Evolutionary conservation across 2,888 invertebrate genomes (phyloP).

Genomic region (Acanthosepion esculentum): DNA sequence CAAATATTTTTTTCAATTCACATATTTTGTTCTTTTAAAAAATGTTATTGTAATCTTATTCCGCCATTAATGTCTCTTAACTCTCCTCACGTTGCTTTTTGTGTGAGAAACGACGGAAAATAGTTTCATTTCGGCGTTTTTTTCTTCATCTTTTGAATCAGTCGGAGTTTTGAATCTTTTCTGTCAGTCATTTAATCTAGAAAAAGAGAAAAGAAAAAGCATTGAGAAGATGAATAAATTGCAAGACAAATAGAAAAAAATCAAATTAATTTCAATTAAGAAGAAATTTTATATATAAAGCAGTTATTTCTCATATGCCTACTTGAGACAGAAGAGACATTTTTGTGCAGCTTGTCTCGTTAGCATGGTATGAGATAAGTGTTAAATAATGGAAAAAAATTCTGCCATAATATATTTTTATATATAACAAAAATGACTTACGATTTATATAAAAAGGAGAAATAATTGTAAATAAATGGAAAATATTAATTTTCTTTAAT

Average conservation of each 20-base stretch:
- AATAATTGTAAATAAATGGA: too few species aligned
- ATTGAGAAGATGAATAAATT: not conserved
- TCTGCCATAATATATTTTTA: not conserved
- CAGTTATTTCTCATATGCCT: not conserved
- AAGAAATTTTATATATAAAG: not conserved
- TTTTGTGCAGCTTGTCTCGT: not conserved
- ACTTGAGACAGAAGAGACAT: not conserved
- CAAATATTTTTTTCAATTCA: not conserved
- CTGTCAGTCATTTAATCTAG: not conserved
- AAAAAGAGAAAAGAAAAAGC: not conserved
- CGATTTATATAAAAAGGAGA: not conserved
- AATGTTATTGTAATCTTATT: not conserved
- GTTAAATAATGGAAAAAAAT: not conserved
- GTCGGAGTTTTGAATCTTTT: not conserved
- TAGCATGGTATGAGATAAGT: not conserved
- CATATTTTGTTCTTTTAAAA: not conserved
- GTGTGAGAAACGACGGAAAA: not conserved
- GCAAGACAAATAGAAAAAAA: not conserved
- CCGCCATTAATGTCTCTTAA: not conserved
- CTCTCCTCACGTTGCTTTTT: not conserved
- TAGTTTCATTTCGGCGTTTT: not conserved
- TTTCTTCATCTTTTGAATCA: not conserved
- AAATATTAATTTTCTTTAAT: too few species aligned
- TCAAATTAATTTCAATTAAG: not conserved
- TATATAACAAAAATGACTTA: not conserved